These are phyloP conservation scores for Probaryconus sp. DNA, from an alignment of 1,140 invertebrate species.

Conservation along the genomic window DNA sequence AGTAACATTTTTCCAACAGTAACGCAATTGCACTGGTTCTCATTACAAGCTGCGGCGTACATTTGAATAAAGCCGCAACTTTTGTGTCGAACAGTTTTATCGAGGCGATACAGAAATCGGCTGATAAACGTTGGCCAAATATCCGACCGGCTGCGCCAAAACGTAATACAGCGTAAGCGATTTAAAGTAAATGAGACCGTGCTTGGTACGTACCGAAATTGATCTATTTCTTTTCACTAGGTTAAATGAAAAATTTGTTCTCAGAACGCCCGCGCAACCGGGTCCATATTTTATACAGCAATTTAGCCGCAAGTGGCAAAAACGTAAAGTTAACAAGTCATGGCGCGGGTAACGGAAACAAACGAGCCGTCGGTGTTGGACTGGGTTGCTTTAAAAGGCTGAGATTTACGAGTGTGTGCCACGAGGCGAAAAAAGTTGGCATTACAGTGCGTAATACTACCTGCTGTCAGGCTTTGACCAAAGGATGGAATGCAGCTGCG, in stretches of 20 bases:
- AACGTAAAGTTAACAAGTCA: conserved; percentile 66
- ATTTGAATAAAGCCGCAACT: conserved; percentile 22
- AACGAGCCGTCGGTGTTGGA: conserved; percentile 45
- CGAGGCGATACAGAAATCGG: too few relatives aligned
- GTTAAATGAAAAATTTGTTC: conserved; percentile 47
- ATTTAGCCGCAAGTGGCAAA: conserved; percentile 64
- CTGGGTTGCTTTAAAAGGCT: conserved; percentile 21
- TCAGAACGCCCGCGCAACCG: conserved; percentile 1
- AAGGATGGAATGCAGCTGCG: conserved; percentile 10
- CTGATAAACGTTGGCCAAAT: not conserved
- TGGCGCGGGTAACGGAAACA: conserved; percentile 61
- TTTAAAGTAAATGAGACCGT: conserved; percentile 34
- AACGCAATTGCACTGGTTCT: conserved; percentile 1
- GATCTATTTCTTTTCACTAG: conserved; percentile 10
- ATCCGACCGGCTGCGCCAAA: conserved; percentile 7
- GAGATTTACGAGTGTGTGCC: conserved; percentile 18
- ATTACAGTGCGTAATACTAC: conserved; percentile 15
- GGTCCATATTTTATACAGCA: conserved; percentile 64
- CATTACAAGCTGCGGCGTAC: conserved; percentile 3
- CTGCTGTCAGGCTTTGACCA: not conserved
- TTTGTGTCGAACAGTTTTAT: conserved; percentile 26
- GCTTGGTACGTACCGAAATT: conserved; percentile 4
- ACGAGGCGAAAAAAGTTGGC: conserved; percentile 21
- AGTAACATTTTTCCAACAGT: too few relatives aligned
- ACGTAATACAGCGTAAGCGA: conserved; percentile 31